phyloP scores from a whole-genome alignment of 1,140 invertebrate species.

The Brachionus plicatilis region DNA sequence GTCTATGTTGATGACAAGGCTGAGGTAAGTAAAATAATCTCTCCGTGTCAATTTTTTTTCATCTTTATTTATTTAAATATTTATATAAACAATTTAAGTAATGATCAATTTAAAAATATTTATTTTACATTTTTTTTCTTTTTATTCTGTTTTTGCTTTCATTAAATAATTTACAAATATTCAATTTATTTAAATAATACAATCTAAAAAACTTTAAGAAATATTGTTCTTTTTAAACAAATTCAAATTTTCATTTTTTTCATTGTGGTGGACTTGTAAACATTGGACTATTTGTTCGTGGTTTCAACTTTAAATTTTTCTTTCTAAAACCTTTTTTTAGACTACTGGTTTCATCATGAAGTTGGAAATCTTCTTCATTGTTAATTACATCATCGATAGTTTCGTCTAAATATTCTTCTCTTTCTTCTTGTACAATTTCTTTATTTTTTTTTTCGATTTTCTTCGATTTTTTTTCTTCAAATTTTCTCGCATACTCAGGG shows the following conservation, averaged over 20 bases:
- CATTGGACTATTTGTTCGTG: neutral
- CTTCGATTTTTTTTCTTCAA: neutral
- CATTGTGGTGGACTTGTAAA: neutral
- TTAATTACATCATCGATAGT: neutral
- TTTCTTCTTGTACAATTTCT: neutral
- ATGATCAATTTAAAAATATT: too few species aligned
- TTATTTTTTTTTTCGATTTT: neutral
- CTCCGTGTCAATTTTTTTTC: too few species aligned
- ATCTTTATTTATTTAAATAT: too few species aligned
- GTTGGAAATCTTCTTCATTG: neutral
- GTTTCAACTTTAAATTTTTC: neutral
- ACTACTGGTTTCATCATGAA: neutral
- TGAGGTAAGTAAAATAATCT: too few species aligned
- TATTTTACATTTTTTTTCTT: too few species aligned
- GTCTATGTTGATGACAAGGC: too few species aligned
- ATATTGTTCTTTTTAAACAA: neutral
- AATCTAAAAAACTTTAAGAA: neutral
- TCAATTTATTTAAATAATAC: neutral
- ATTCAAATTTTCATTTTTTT: neutral
- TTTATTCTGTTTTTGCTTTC: too few species aligned
- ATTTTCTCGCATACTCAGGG: neutral
- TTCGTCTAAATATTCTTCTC: neutral
- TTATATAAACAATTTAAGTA: too few species aligned
- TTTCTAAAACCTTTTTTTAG: conserved; percentile 3
- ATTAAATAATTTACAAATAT: too few species aligned